Base-by-base conservation (phyloP, 2,888 invertebrate species). In the Allacma fusca region DNA sequence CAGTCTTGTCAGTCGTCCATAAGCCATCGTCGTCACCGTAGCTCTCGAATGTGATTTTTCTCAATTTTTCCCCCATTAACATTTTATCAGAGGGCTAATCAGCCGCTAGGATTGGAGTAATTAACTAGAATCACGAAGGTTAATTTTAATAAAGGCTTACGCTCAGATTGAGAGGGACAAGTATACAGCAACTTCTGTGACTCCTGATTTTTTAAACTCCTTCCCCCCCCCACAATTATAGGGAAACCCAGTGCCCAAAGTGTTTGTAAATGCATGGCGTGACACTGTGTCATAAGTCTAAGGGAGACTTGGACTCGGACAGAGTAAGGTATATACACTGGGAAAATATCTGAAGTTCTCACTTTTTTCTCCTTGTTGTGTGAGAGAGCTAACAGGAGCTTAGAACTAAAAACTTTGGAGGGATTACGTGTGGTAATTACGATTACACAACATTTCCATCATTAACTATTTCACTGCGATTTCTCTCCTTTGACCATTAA, bases 121-220 rank as follows among this genome's bases (percentile, higher is more conserved):
- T 62, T 62, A 62, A 62, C 62, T 23, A 26, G 62, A 26, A 26
- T 62, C 62, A 62, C 62, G 62, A 23, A 62, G 62, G 62, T 62
- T 62, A 26, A 62, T 62, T 62, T 62, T 62, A 24, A 62, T 62
- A 12, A 62, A n/a, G 2, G 62, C 50, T 50, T 5, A 50, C 19
- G 50, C 1, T 9, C 50, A 50, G 16, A 50, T 50, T n/a, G n/a
- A n/a, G n/a, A 50, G 50, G 50, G 16, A 16, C 50, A 50, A 50
- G 2, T 12, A 19, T 12, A 19, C 5, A 50, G 50, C 2, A 13
- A 50, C 4, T 12, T 50, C 2, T 50, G 4, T n/a, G 4, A 19
- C 5, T 19, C 19, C 19, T n/a, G n/a, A n/a, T 50, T 50, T 34
- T 34, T 34, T 7, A 34, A 34, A 34, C 34, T 34, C 34, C 34